Conservation (phyloP, 2,888 invertebrate species). For the Diplazon laetatorius region DNA sequence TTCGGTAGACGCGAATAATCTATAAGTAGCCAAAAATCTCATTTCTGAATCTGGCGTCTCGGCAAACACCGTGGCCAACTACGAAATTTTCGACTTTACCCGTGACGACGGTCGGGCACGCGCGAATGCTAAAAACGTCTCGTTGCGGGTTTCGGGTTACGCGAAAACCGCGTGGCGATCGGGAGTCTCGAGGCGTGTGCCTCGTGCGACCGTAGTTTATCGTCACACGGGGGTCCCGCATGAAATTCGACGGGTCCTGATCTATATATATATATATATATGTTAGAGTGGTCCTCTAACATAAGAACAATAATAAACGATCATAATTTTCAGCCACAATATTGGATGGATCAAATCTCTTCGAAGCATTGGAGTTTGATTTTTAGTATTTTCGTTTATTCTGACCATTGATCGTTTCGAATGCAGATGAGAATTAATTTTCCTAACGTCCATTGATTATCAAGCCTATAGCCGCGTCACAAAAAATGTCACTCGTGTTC, state of each 20-base stretch:
- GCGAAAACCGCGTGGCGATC: constrained; percentile 1
- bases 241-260: too few species aligned
- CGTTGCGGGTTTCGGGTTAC: constrained; percentile 5
- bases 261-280: too few species aligned
- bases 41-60: constrained; percentile 6
- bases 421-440: too few species aligned
- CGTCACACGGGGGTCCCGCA: neutral
- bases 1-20: neutral
- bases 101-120: constrained; percentile 20
- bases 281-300: too few species aligned
- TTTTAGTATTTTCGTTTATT: too few species aligned
- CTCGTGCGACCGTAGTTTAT: constrained; percentile 3
- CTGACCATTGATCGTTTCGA: too few species aligned
- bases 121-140: constrained; percentile 34
- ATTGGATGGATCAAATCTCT: too few species aligned
- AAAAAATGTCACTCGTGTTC: constrained; percentile 23
- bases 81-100: constrained; percentile 15
- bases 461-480: too few species aligned
- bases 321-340: too few species aligned
- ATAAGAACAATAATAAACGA: too few species aligned
- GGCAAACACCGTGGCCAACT: neutral
- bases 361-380: too few species aligned
- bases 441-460: too few species aligned
- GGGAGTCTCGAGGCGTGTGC: constrained; percentile 10
- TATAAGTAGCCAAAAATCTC: constrained; percentile 27